These are phyloP conservation scores for Barypeithes pellucidus DNA, from an alignment of 2,888 invertebrate genomes.

Conservation along the genomic window DNA sequence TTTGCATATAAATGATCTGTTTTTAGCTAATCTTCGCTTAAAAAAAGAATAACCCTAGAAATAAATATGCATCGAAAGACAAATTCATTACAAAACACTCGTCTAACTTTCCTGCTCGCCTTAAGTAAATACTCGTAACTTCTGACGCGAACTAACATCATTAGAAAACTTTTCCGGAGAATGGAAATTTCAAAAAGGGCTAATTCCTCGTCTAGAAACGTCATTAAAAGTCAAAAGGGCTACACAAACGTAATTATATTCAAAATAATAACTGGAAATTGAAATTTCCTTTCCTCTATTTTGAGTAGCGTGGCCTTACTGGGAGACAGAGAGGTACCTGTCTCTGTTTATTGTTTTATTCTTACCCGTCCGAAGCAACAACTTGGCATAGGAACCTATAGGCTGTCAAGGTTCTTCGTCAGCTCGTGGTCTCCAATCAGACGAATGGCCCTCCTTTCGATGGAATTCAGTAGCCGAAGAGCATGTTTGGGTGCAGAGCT, in stretches of 20 bases:
- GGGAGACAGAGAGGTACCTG: no score
- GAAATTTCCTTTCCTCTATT: neutral
- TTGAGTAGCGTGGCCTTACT: no score
- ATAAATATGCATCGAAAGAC: conserved; percentile 16
- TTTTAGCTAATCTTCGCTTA: neutral
- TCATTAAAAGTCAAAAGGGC: conserved; percentile 26
- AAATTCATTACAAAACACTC: conserved; percentile 8
- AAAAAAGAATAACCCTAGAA: neutral
- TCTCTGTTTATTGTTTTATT: no score
- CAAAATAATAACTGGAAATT: conserved; percentile 8
- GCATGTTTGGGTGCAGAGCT: no score
- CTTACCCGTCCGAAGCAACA: no score
- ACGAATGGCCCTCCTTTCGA: no score
- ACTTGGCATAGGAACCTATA: no score
- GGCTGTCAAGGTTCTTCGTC: no score
- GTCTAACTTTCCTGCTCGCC: neutral
- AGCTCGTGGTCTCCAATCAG: no score
- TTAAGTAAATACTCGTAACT: conserved; percentile 1
- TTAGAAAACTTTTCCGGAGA: conserved; percentile 12
- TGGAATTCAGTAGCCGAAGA: no score
- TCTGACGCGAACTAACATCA: conserved; percentile 8
- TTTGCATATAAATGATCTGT: neutral
- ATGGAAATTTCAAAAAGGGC: conserved; percentile 6
- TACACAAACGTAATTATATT: conserved; percentile 17
- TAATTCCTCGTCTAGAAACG: conserved; percentile 12